Evolutionary conservation across 1,140 invertebrate genomes (phyloP).

Genomic region (Philotrypesis tridentata): DNA sequence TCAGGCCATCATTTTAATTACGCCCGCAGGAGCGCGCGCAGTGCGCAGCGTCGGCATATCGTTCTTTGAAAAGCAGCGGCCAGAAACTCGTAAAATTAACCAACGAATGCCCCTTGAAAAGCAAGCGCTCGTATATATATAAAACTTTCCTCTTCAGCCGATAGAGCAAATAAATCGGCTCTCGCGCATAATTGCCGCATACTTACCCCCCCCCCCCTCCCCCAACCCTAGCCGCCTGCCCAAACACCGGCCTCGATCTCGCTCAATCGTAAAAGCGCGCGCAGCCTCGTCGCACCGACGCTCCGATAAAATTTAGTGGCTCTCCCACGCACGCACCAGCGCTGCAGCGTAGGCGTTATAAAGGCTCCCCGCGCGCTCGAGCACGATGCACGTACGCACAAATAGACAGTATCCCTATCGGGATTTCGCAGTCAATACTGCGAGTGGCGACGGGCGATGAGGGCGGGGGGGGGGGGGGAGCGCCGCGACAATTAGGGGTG

Average conservation of each 20-base stretch:
- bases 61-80: too few species aligned
- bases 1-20: too few species aligned
- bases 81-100: too few species aligned
- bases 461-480: too few species aligned
- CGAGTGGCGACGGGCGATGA: background rate
- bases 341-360: too few species aligned
- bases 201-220: background rate
- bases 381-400: background rate
- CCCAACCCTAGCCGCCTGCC: too few species aligned
- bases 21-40: too few species aligned
- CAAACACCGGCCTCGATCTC: background rate
- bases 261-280: constrained; percentile 30
- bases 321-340: background rate
- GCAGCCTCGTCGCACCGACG: background rate
- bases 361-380: background rate
- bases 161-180: background rate
- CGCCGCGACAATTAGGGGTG: constrained; percentile 38
- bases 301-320: constrained; percentile 32
- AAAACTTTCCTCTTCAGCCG: too few species aligned
- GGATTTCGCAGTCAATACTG: constrained; percentile 38
- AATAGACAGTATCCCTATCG: background rate
- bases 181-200: background rate
- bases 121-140: too few species aligned
- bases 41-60: too few species aligned
- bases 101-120: too few species aligned